These are phyloP conservation scores for Ectropis grisescens DNA, from an alignment of 1,140 invertebrate species.

Conservation along the genomic window DNA sequence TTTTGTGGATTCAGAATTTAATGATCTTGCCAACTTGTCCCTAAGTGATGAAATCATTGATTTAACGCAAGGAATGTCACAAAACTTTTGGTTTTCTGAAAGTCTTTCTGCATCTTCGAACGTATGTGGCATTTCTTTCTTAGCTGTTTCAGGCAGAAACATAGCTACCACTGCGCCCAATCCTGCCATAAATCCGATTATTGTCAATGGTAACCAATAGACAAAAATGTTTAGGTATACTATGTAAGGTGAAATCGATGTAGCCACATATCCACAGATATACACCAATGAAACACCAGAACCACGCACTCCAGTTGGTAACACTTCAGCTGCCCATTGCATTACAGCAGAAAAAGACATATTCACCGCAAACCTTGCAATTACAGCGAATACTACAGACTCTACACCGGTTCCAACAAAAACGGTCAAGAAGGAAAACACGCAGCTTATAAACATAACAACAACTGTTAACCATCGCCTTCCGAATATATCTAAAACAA, in stretches of 20 bases:
- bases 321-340: slow-evolving; percentile 49
- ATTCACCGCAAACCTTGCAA: slow-evolving; percentile 47
- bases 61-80: slow-evolving; percentile 1
- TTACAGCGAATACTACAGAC: slow-evolving; percentile 39
- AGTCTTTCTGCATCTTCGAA: slow-evolving; percentile 77
- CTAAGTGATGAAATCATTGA: too few species aligned
- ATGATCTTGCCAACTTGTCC: too few species aligned
- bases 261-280: slow-evolving; percentile 65
- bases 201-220: slow-evolving; percentile 76
- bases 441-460: slow-evolving; percentile 19
- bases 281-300: slow-evolving; percentile 74
- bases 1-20: too few species aligned
- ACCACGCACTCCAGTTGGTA: slow-evolving; percentile 76
- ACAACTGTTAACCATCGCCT: slow-evolving; percentile 25
- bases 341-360: slow-evolving; percentile 31
- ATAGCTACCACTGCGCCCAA: slow-evolving; percentile 78
- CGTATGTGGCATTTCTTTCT: slow-evolving; percentile 80
- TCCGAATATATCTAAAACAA: slow-evolving; percentile 25
- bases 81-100: slow-evolving; percentile 12
- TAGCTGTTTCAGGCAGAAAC: slow-evolving; percentile 75
- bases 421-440: slow-evolving; percentile 32
- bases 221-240: slow-evolving; percentile 35
- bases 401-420: slow-evolving; percentile 29
- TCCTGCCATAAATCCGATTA: slow-evolving; percentile 79
- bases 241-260: slow-evolving; percentile 38